Percentiles rank a stretch among this genome's conserved stretches.
These are phyloP conservation scores for Taphrorychus bicolor DNA, from an alignment of 2,888 invertebrate genomes.

Conservation along the genomic window DNA sequence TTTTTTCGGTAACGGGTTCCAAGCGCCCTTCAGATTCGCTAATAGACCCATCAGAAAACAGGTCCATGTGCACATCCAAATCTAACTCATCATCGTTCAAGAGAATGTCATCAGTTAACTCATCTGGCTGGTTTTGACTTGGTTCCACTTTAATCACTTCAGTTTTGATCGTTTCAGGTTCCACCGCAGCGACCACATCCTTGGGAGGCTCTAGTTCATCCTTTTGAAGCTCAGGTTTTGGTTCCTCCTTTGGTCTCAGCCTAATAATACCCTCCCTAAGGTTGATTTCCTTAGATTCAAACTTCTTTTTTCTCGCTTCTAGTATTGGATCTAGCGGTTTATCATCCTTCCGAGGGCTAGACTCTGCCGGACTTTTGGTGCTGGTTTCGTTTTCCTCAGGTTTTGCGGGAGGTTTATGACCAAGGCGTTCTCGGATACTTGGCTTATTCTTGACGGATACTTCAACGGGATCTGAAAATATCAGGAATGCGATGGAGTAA, in stretches of 20 bases:
- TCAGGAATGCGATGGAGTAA: not conserved
- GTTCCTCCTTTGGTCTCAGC: constrained; percentile 49
- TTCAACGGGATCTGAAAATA: constrained; percentile 15
- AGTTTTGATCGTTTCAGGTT: not conserved
- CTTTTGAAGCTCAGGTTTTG: constrained; percentile 29
- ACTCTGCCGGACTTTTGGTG: constrained; percentile 13
- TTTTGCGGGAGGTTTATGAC: constrained; percentile 42
- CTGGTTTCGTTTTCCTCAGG: constrained; percentile 39
- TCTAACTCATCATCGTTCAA: constrained; percentile 48
- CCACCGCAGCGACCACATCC: constrained; percentile 4
- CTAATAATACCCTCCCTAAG: constrained; percentile 62
- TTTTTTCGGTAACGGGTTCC: not conserved
- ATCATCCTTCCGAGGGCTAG: constrained; percentile 39
- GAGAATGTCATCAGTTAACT: constrained; percentile 43
- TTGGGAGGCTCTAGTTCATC: constrained; percentile 6
- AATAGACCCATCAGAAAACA: constrained; percentile 59
- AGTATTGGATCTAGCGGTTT: constrained; percentile 59
- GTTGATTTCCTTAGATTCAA: constrained; percentile 62
- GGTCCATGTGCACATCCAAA: constrained; percentile 52
- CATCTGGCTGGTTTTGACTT: not conserved
- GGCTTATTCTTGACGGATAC: constrained; percentile 39
- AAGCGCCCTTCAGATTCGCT: constrained; percentile 52
- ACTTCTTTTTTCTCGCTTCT: constrained; percentile 63
- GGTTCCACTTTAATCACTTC: not conserved
- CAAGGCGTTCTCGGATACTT: constrained; percentile 49